These are phyloP conservation scores for Saccostrea glomerata DNA, from an alignment of 1,140 invertebrate genomes.

Conservation along the genomic window DNA sequence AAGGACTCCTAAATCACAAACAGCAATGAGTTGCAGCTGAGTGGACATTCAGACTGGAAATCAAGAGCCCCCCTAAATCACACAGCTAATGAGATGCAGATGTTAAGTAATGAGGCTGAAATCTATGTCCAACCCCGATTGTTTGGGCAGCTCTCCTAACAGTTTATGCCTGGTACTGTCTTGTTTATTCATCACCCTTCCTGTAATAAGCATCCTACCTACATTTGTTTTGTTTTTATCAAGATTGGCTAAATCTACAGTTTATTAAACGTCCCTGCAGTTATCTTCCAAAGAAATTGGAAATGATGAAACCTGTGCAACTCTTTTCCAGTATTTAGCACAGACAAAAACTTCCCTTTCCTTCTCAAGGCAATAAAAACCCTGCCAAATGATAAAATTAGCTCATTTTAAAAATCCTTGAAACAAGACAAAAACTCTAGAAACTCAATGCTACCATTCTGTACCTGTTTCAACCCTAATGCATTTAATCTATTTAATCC, in stretches of 20 bases:
- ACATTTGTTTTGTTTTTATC: not conserved
- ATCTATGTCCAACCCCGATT: not conserved
- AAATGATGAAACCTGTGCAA: no score
- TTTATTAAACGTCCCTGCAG: no score
- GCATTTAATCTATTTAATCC: not conserved
- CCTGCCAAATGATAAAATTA: not conserved
- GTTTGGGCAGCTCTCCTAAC: not conserved
- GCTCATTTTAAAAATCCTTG: not conserved
- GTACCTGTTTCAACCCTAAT: not conserved
- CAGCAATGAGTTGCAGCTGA: no score
- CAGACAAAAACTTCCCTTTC: no score
- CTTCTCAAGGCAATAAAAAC: not conserved
- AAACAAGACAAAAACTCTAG: not conserved
- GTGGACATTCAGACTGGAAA: no score
- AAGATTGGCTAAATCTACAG: no score
- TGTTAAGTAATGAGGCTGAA: not conserved
- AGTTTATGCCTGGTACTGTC: not conserved
- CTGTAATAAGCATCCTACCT: not conserved
- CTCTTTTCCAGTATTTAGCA: no score
- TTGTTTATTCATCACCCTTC: constrained; percentile 8
- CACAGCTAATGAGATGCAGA: not conserved
- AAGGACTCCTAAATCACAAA: not conserved
- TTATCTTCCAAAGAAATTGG: no score
- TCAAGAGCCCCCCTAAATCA: not conserved
- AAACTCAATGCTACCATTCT: not conserved